Evolutionary conservation across 2,113 vertebrate species (phyloP), one percentile per base, ranked within the genome.

Genomic region (Riparia riparia): DNA sequence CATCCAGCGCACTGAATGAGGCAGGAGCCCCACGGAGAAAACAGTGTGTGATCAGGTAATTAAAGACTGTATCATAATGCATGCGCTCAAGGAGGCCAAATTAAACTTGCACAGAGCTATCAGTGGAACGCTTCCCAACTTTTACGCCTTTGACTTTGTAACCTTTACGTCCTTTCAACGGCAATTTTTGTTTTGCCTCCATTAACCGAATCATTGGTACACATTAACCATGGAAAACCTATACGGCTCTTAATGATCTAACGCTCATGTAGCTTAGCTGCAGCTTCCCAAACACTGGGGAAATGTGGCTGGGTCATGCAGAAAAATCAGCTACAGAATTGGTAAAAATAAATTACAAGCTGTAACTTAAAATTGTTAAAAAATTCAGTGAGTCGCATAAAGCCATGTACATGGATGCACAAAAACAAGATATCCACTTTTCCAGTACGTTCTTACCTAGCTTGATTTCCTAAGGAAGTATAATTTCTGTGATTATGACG

Each of bases 61-160:
- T 96, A 96, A 97, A 93, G 96, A 85, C 87, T 80, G 37, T 57
- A 50, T 93, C 74, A 91, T 85, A 93, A 96, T 88, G 82, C 85
- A 73, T 7, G 57, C 82, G 57, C 93, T 85, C 82, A 82, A 95
- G 90, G 93, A 89, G 88, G 78, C 93, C 95, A 96, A 96, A 96
- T 90, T 96, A 94, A 95, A 94, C 86, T 39, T 93, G 87, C 70
- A 90, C 84, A 70, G 70, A 89, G 66, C 73, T 34, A 90, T 80
- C 86, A 95, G 15, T 7, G 39, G 7, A 87, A 17, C 11, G 0
- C 60, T 94, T 95, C 71, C 81, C 19, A 95, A 90, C 89, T 95
- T 95, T 93, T 61, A 32, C 6, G 0, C 2, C 0, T 72, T 95
- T 96, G 90, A 94, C 90, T 93, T 85, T 66, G 37, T 34, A 80